Evolutionary conservation across 2,888 invertebrate genomes (phyloP).

Genomic region (Brenthis daphne): DNA sequence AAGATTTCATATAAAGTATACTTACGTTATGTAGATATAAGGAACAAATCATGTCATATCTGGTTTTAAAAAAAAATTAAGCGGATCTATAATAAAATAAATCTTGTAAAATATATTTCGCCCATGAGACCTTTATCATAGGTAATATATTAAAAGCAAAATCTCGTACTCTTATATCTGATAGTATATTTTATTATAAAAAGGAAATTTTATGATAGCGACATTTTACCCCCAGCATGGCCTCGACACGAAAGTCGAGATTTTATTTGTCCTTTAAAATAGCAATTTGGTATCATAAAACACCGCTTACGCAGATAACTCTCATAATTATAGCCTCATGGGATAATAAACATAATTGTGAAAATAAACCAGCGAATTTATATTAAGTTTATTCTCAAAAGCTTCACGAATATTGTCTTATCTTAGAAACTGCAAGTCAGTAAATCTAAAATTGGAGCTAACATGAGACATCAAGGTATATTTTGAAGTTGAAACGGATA

Average conservation of each 20-base stretch:
- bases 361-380: slow-evolving; percentile 5
- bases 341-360: slow-evolving; percentile 26
- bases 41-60: no score
- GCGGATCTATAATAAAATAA: neutral
- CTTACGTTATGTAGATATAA: no score
- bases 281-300: slow-evolving; percentile 28
- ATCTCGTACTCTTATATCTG: slow-evolving; percentile 25
- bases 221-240: slow-evolving; percentile 26
- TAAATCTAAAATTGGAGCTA: neutral
- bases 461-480: slow-evolving; percentile 1
- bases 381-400: no score
- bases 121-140: slow-evolving; percentile 11
- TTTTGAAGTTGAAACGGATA: slow-evolving; percentile 47
- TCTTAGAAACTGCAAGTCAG: no score
- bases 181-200: slow-evolving; percentile 24
- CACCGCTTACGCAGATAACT: slow-evolving; percentile 27
- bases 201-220: slow-evolving; percentile 26
- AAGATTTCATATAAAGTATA: no score
- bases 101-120: slow-evolving; percentile 4
- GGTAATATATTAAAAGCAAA: slow-evolving; percentile 28
- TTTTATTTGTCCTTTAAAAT: slow-evolving; percentile 30
- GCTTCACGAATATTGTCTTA: no score
- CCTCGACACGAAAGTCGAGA: slow-evolving; percentile 23
- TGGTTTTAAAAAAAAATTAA: neutral
- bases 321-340: slow-evolving; percentile 24